These are phyloP conservation scores for Ernsta delagoae DNA, from an alignment of 2,888 invertebrate genomes.

Conservation along the genomic window DNA sequence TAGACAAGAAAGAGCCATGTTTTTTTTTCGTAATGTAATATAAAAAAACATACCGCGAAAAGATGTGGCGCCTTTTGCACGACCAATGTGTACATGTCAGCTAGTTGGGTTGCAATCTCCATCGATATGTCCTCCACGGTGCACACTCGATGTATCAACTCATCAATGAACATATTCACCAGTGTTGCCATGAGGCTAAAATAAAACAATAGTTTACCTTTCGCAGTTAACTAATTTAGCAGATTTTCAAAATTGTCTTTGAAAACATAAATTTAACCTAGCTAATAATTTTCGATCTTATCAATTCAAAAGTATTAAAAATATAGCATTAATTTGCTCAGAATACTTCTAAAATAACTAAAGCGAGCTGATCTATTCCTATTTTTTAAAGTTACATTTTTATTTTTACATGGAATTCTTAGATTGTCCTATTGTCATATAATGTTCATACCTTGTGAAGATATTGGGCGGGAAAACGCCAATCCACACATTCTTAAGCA, in stretches of 20 bases:
- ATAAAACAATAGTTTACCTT: constrained; percentile 13
- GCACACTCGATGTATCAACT: constrained; percentile 87
- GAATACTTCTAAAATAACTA: no score
- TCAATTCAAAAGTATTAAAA: no score
- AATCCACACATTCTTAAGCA: constrained; percentile 94
- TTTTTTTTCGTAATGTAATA: neutral
- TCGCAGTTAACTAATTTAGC: no score
- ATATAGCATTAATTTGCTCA: no score
- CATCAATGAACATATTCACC: constrained; percentile 87
- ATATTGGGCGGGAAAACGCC: constrained; percentile 91
- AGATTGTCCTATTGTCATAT: no score
- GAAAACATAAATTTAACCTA: no score
- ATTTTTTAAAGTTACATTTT: no score
- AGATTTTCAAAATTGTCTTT: no score
- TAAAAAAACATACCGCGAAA: constrained; percentile 85
- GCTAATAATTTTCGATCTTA: no score
- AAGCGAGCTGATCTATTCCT: no score
- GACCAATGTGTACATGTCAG: constrained; percentile 90
- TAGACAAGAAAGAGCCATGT: no score
- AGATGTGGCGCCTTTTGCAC: constrained; percentile 89
- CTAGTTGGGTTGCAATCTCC: constrained; percentile 91
- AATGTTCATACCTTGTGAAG: constrained; percentile 85
- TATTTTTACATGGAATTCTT: no score
- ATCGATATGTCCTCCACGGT: constrained; percentile 94
- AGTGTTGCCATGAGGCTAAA: constrained; percentile 83